Conservation (phyloP, 2,888 invertebrate genomes). For the Troides oblongomaculatus region DNA sequence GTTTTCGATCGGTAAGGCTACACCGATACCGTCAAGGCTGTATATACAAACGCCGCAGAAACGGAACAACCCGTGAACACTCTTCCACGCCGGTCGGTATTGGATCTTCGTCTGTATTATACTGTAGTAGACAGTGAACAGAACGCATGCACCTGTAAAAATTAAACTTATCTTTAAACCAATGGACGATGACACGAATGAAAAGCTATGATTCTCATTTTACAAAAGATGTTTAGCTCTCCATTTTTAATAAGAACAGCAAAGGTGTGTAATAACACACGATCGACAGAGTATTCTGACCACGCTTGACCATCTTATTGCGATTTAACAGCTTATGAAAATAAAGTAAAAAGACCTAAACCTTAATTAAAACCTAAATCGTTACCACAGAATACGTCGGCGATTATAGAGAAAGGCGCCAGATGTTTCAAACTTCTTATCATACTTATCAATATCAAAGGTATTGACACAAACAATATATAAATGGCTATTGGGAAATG, state of each 20-base stretch:
- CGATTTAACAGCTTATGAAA: too few species aligned
- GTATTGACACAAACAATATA: constrained; percentile 45
- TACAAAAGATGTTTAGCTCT: too few species aligned
- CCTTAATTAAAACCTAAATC: not conserved
- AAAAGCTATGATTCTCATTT: too few species aligned
- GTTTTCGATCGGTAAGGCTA: constrained; percentile 56
- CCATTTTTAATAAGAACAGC: too few species aligned
- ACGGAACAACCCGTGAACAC: constrained; percentile 44
- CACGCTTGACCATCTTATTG: too few species aligned
- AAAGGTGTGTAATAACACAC: too few species aligned
- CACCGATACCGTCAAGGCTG: constrained; percentile 63
- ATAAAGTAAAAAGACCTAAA: too few species aligned
- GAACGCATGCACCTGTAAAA: constrained; percentile 47
- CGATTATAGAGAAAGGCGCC: constrained; percentile 54
- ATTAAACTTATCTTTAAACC: too few species aligned
- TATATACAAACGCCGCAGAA: constrained; percentile 77
- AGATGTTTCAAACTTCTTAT: constrained; percentile 57
- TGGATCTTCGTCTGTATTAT: constrained; percentile 34
- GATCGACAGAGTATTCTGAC: too few species aligned
- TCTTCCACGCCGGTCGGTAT: constrained; percentile 50
- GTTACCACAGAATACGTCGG: constrained; percentile 56
- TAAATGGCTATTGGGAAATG: constrained; percentile 45
- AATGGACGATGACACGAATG: too few species aligned
- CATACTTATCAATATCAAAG: constrained; percentile 49
- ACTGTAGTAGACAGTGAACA: constrained; percentile 50